Conservation (phyloP, 2,797 vertebrate species). For the Lagorchestes hirsutus region DNA sequence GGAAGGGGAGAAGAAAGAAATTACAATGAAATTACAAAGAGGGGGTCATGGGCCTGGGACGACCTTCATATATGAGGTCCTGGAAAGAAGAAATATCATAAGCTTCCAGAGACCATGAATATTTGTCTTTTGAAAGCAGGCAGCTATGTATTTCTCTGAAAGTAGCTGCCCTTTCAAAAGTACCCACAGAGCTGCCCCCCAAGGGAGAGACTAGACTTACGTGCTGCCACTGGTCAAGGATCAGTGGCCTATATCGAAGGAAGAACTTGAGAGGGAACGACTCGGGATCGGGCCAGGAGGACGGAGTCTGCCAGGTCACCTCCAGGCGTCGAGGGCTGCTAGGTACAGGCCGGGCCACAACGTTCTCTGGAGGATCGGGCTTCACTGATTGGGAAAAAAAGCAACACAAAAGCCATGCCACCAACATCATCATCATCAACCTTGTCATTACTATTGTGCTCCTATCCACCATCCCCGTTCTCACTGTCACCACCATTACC, state of each 20-base stretch:
- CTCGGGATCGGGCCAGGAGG: constrained; percentile 96
- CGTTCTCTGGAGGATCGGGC: constrained; percentile 96
- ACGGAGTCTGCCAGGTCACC: constrained; percentile 96
- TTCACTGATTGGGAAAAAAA: constrained; percentile 89
- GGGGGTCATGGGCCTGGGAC: neutral
- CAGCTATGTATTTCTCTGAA: neutral
- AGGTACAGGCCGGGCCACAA: constrained; percentile 92
- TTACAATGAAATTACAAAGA: neutral
- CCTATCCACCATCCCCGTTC: neutral
- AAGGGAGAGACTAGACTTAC: constrained; percentile 87
- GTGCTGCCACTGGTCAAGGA: constrained; percentile 97
- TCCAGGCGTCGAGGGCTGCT: constrained; percentile 92
- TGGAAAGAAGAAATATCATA: neutral
- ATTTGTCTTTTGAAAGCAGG: neutral
- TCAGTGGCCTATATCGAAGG: constrained; percentile 96
- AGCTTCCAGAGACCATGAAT: neutral
- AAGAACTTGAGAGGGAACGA: constrained; percentile 98
- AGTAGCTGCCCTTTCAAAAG: neutral
- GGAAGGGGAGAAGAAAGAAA: neutral
- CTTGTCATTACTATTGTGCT: neutral
- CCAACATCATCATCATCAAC: neutral
- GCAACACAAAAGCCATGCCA: constrained; percentile 2
- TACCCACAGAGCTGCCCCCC: neutral
- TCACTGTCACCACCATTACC: neutral
- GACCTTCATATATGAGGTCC: neutral